Evolutionary conservation across 2,888 invertebrate species (phyloP).

Genomic region (Frankliniella fusca): DNA sequence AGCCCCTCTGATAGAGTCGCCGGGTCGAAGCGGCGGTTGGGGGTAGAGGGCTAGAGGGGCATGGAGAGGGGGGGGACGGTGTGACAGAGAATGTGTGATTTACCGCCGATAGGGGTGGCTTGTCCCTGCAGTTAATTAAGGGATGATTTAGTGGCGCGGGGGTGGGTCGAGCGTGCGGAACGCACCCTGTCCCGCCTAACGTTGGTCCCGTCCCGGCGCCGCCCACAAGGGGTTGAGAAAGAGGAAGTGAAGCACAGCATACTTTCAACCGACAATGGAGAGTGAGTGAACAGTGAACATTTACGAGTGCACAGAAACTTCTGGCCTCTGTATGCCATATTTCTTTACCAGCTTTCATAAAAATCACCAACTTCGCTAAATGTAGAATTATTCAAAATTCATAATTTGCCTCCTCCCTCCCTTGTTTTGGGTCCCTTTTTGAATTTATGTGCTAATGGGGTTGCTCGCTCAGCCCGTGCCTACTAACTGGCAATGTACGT

Average conservation of each 20-base stretch:
- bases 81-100: not conserved
- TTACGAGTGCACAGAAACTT: no score
- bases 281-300: no score
- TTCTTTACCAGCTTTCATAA: not conserved
- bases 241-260: no score
- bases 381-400: not conserved
- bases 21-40: not conserved
- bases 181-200: not conserved
- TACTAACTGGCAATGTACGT: no score
- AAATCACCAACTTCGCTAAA: not conserved
- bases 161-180: not conserved
- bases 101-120: not conserved
- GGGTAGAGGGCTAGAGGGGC: not conserved
- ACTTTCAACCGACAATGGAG: no score
- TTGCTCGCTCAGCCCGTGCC: no score
- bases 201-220: not conserved
- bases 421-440: not conserved
- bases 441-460: not conserved
- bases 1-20: not conserved
- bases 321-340: no score
- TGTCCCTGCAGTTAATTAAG: slow-evolving; percentile 20
- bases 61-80: not conserved
- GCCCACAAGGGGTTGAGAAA: not conserved
- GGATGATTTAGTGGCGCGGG: slow-evolving; percentile 1
- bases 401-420: no score